These are phyloP conservation scores for Lanistes nyassanus DNA, from an alignment of 1,140 invertebrate genomes.

Conservation along the genomic window DNA sequence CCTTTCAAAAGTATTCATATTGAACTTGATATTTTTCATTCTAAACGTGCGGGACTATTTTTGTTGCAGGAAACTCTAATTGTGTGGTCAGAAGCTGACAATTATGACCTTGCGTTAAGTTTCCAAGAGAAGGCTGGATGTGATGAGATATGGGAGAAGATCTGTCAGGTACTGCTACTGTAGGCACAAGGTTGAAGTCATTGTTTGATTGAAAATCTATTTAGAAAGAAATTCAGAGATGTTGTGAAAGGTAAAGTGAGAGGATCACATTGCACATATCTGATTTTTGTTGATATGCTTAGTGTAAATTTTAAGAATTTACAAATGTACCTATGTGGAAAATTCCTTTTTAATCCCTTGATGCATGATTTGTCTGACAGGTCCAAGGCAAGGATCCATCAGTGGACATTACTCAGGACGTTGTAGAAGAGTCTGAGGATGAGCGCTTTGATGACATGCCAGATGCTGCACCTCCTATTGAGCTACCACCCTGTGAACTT, in stretches of 20 bases:
- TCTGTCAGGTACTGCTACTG: conserved; percentile 83
- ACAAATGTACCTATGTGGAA: too few relatives aligned
- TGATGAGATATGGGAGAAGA: conserved; percentile 99
- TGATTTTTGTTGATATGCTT: not conserved
- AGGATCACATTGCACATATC: not conserved
- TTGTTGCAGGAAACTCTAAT: conserved; percentile 89
- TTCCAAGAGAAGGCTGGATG: conserved; percentile 99
- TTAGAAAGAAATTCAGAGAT: not conserved
- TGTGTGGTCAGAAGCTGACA: conserved; percentile 99
- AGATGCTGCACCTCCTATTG: conserved; percentile 68
- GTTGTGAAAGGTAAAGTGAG: not conserved
- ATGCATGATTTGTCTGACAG: conserved; percentile 63
- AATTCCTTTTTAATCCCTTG: too few relatives aligned
- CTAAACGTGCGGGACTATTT: conserved; percentile 20
- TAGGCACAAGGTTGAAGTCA: not conserved
- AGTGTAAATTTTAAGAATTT: not conserved
- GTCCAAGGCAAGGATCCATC: conserved; percentile 98
- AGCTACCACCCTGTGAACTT: conserved; percentile 91
- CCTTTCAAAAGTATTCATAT: too few relatives aligned
- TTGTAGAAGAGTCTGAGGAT: conserved; percentile 97
- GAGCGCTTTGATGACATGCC: conserved; percentile 97
- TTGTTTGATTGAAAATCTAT: not conserved
- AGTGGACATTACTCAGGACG: conserved; percentile 96
- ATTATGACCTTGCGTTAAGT: conserved; percentile 97
- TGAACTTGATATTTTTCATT: not conserved